Evolutionary conservation across 2,888 invertebrate genomes (phyloP).

Genomic region (Prenolepis imparis): DNA sequence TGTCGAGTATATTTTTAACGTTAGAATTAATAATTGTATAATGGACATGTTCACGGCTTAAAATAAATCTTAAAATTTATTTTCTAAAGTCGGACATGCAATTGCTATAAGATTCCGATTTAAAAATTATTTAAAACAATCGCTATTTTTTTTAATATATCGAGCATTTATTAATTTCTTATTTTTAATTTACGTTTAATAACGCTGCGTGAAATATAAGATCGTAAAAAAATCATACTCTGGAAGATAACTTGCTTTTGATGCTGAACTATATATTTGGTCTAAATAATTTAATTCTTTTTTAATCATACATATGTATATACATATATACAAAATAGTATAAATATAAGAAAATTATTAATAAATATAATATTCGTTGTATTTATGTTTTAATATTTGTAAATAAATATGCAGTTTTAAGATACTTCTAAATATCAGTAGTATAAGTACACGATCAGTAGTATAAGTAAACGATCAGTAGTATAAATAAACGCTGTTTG

Average conservation of each 20-base stretch:
- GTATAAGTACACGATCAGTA: not conserved
- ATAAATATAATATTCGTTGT: not conserved
- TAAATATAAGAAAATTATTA: not conserved
- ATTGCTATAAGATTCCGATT: slow-evolving; percentile 64
- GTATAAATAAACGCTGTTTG: slow-evolving; percentile 1
- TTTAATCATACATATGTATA: not conserved
- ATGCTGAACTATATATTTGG: not conserved
- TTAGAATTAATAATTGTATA: slow-evolving; percentile 70
- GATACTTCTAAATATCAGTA: not conserved
- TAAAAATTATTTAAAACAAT: slow-evolving; percentile 58
- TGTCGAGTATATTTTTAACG: slow-evolving; percentile 56
- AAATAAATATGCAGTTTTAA: not conserved
- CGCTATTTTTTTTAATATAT: not conserved
- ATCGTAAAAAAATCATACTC: not conserved
- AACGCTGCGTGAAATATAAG: not conserved
- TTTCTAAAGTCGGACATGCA: slow-evolving; percentile 65
- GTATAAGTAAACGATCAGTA: slow-evolving; percentile 1
- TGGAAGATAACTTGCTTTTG: not conserved
- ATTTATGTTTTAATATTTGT: slow-evolving; percentile 1
- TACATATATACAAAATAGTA: not conserved
- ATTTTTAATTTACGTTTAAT: slow-evolving; percentile 49
- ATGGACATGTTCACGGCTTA: slow-evolving; percentile 70
- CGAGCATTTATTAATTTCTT: slow-evolving; percentile 45
- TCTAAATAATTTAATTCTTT: not conserved
- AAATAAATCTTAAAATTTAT: slow-evolving; percentile 68